phyloP scores from a whole-genome alignment of 2,797 vertebrate genomes.

The Centropyge bicolor region DNA sequence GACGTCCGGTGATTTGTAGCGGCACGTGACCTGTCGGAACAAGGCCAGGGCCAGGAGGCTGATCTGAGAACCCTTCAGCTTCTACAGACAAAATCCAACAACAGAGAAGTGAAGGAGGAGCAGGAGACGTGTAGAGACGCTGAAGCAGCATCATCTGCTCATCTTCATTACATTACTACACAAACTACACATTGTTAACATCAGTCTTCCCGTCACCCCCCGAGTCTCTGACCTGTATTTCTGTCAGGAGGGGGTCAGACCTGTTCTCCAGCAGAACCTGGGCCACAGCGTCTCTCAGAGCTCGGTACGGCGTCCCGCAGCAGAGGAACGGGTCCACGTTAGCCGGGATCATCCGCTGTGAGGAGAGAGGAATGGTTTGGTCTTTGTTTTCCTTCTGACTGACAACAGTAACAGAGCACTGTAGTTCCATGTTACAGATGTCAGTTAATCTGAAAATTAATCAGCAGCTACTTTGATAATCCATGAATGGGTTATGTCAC shows the following conservation, averaged over 20 bases:
- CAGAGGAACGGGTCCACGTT: constrained; percentile 81
- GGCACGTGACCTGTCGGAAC: constrained; percentile 80
- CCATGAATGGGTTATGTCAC: not conserved
- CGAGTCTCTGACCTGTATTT: constrained; percentile 71
- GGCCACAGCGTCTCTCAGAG: constrained; percentile 68
- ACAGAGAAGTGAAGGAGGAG: not conserved
- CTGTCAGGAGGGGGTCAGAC: constrained; percentile 35
- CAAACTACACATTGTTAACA: no score
- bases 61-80: constrained; percentile 44
- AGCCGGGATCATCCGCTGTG: constrained; percentile 52
- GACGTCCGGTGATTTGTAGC: constrained; percentile 55
- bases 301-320: constrained; percentile 72
- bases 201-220: not conserved
- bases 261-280: constrained; percentile 57
- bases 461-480: no score
- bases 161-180: not conserved
- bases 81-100: constrained; percentile 45
- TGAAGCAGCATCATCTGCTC: not conserved
- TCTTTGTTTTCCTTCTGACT: not conserved
- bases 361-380: not conserved
- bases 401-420: not conserved
- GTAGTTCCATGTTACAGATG: not conserved
- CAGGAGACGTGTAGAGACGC: constrained; percentile 8
- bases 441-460: not conserved
- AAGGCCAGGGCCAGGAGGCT: constrained; percentile 74